Evolutionary conservation across 2,113 vertebrate genomes (phyloP).

Genomic region (Epinephelus lanceolatus): DNA sequence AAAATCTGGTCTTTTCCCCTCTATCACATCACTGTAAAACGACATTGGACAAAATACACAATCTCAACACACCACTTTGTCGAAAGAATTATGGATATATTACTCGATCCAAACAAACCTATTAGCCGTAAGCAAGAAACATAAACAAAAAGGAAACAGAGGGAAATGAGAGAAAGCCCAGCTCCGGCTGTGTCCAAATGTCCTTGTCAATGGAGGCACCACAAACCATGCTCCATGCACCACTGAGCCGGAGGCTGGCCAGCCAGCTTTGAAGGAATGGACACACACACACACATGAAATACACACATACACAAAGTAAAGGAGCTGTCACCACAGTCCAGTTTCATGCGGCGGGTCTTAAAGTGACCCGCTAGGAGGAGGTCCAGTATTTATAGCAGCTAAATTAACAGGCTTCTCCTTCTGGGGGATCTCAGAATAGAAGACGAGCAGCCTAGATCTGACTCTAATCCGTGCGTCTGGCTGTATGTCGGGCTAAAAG

Average conservation of each 20-base stretch:
- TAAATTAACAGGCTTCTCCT: slow-evolving; percentile 77
- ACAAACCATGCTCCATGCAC: slow-evolving; percentile 24
- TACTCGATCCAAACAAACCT: not conserved
- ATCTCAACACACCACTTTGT: too few relatives aligned
- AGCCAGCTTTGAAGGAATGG: slow-evolving; percentile 18
- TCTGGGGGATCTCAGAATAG: slow-evolving; percentile 77
- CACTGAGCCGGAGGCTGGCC: slow-evolving; percentile 27
- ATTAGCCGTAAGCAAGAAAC: not conserved
- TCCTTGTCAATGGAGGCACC: slow-evolving; percentile 28
- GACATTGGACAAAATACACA: not conserved
- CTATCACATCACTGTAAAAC: not conserved
- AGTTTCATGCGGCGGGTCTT: slow-evolving; percentile 39
- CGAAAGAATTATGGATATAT: not conserved
- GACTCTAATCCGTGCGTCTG: slow-evolving; percentile 63
- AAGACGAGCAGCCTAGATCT: slow-evolving; percentile 65
- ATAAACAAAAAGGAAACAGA: not conserved
- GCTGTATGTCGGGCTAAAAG: slow-evolving; percentile 20
- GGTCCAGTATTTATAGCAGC: slow-evolving; percentile 75
- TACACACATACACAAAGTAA: slow-evolving; percentile 2
- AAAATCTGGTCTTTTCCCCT: not conserved
- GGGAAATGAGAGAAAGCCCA: slow-evolving; percentile 4
- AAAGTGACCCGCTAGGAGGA: slow-evolving; percentile 61
- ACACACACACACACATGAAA: not conserved
- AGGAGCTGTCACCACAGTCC: slow-evolving; percentile 43
- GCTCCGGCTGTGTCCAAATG: slow-evolving; percentile 14